Evolutionary conservation across 30 jellyfish, hydroid and myxozoan genomes (phyloP), one percentile per base, ranked within the genome.

Genomic region (Calvadosia cruxmelitensis): DNA sequence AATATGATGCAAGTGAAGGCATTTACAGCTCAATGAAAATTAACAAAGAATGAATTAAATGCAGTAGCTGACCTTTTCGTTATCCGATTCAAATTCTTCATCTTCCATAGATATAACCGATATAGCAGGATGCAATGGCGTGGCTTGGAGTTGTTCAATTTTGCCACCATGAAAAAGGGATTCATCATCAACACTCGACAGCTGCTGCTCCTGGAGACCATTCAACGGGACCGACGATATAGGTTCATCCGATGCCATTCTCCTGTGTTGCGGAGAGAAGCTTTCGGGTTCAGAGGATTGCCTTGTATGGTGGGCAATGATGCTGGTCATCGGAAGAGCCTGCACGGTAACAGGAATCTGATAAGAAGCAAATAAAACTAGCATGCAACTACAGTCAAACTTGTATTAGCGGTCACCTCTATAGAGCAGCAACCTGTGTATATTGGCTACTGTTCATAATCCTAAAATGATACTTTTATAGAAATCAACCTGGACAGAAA

Each of bases 101-200:
- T 89, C 98, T 49, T 89, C 98, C 95, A 81, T 81, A 3, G 98
- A 89, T 23, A 89, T 89, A 35, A 89, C 98, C 0, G 98, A 76
- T 34, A 78, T 82, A 3, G 98, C 98, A 63, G 92, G 65, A 34
- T 81, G 75, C 20, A 76, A 29, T 28, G 98, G 93, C 27, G 52
- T 32, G 78, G 31, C 32, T 42, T 80, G 84, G 63, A 80, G 63
- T 34, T 69, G 66, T 48, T 80, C 93, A 30, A 80, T 80, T 48
- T 64, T 67, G 26, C 84, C 85, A 1, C 85, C 81, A 10, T 80
- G 83, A 3, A 80, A 31, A 16, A 80, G 64, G 53, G 76, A 67
- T 51, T 73, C 64, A 20, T 80, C 85, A 24, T 57, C 57, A 42
- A 5, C 20, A 5, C 57, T 20, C n/a, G n/a, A n/a, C n/a, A n/a